Base-by-base conservation (phyloP, 2,888 invertebrate species). In the Parascotia fuliginaria region DNA sequence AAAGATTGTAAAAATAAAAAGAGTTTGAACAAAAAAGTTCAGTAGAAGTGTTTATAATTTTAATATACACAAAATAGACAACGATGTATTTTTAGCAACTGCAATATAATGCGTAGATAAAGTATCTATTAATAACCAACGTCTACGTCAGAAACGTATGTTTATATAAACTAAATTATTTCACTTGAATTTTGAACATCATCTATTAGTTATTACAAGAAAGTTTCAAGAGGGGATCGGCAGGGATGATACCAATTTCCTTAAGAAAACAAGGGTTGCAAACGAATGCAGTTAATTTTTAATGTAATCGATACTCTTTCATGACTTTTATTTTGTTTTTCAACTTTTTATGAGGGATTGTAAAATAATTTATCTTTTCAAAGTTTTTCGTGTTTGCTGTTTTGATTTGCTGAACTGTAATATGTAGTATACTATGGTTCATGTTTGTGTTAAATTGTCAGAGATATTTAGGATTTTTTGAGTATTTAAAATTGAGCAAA, bases 191-290 rank as follows among this genome's bases (percentile, higher is more conserved):
- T 51, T 43, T 15, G 32, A 44, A 28, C 32, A 13, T 32, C 47
- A 44, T 53, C 28, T 33, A 53, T 43, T 36, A 50, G 24, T 40
- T 34, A 31, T 29, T 47, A 9, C 49, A 52, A 57, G 55, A 54
- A 80, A 85, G 85, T 87, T 85, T 83, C 73, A 79, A 80, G 55
- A 55, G 42, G 58, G 80, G 24, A 24, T 24, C n/a, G 24, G 4
- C 7, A 9, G 24, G 24, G 78, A 75, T 75, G 75, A 65, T 73
- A 60, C 71, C 87, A 87, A 88, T 87, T 88, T 83, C 75, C 82
- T 78, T 83, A 68, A 73, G 77, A 89, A 80, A 90, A 89, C 87
- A 90, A 86, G 87, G 89, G 85, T 79, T 78, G 77, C 62, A 66
- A 66, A 65, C 60, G 69, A 75, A 75, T 68, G 67, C 60, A 67